These are phyloP conservation scores for Propithecus coquereli DNA, from an alignment of 2,113 vertebrate genomes.

Conservation along the genomic window DNA sequence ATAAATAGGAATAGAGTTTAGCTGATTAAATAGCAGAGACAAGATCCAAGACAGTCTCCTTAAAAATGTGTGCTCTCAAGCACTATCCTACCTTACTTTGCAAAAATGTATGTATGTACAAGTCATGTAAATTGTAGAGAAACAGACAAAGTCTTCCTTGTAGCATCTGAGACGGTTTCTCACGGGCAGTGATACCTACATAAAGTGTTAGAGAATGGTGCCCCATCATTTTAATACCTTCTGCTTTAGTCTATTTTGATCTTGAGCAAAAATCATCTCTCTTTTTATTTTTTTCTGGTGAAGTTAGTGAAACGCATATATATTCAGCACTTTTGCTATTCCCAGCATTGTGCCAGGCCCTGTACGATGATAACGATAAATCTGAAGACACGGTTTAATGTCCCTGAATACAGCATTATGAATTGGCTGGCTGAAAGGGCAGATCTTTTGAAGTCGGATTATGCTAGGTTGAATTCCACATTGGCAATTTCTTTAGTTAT, in stretches of 20 bases:
- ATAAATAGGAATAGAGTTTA: not conserved
- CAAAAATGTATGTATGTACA: not conserved
- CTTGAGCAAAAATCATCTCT: not conserved
- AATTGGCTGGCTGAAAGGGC: not conserved
- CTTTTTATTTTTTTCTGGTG: not conserved
- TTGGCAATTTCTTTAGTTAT: not conserved
- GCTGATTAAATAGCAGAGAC: not conserved
- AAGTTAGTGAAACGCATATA: not conserved
- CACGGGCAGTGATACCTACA: rapidly evolving
- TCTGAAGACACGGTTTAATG: not conserved
- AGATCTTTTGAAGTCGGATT: not conserved
- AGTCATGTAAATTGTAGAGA: no score
- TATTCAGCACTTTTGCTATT: not conserved
- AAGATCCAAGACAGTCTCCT: not conserved
- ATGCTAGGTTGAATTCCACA: not conserved
- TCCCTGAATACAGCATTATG: not conserved
- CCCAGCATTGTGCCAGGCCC: not conserved
- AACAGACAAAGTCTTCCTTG: no score
- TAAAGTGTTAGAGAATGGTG: no score
- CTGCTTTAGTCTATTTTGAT: not conserved
- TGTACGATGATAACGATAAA: not conserved
- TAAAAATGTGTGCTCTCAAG: not conserved
- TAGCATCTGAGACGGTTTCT: not conserved
- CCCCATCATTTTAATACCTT: not conserved
- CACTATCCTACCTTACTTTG: not conserved